Base-by-base conservation (phyloP, 2,113 vertebrate genomes). In the Triplophysa dalaica region DNA sequence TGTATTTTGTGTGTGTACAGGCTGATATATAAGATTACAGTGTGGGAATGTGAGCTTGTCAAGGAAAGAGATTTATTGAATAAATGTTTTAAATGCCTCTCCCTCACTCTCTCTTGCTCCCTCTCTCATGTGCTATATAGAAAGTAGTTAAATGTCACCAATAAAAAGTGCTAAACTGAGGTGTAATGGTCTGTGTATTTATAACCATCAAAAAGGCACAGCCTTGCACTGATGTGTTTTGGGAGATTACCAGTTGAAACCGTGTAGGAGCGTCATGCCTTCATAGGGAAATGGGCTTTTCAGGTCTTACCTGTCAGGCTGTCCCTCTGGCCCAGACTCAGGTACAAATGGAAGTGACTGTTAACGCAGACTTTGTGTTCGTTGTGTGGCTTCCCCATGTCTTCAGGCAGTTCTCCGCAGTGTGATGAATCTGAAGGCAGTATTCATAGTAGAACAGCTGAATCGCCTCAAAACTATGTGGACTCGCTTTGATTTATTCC, bases 141-240 rank as follows among this genome's bases (percentile, higher is more conserved):
- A 90, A 90, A 87, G 81, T 43, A 82, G 75, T 87, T 89, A 89
- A 89, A 92, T 89, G 85, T 86, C 87, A 88, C 82, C 89, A 89
- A 24, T 75, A 91, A 90, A 89, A 62, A 77, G 79, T 66, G 81
- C 56, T 91, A 89, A 87, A 89, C 83, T 84, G 84, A 86, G 73
- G 78, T 75, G 75, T 87, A 87, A 89, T 81, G 79, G 87, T 79
- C 82, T 86, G 85, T 82, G 85, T 87, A 82, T 90, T 88, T 87
- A 79, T 81, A 77, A 84, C 82, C 79, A 88, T 91, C 86, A 87
- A 78, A 81, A 69, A 65, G 21, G 52, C 67, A 64, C 21, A 84
- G 24, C 56, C 56, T 74, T 41, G 33, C n/a, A 70, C 70, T 65
- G 50, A 29, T n/a, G 85, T 81, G 79, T 77, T 79, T 75, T 48